Base-by-base conservation (phyloP, 2,888 invertebrate species). In the Rhodophaea formosa region DNA sequence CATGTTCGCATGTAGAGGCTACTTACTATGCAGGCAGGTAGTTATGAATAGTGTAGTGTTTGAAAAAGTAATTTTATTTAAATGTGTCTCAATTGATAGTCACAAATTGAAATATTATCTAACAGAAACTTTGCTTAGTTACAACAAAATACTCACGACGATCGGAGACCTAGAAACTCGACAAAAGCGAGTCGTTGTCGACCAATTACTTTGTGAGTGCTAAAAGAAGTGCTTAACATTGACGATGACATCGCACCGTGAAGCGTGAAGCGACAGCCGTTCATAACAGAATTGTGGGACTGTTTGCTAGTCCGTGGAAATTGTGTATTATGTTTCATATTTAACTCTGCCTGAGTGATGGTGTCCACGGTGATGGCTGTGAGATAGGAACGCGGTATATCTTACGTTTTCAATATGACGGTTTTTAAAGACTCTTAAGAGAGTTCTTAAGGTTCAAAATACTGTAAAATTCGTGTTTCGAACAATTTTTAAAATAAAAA, bases 221-320 rank as follows among this genome's bases (percentile, higher is more conserved):
- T 51, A 51, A 51, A 23, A 23, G 16, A 46, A 46, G 16, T 43
- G 43, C 23, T 17, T 46, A 39, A 29, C 46, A 23, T n/a, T 46
- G 46, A 46, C 29, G 47, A 47, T n/a, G n/a, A n/a, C n/a, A n/a
- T 29, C n/a, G 59, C 64, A 61, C 62, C 65, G 59, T 55, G 51
- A 55, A 70, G 70, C 74, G 67, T 75, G 75, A 75, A 75, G 72
- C 72, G 74, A 75, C 74, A 71, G 63, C 64, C 63, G 62, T 65
- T 65, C 53, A 67, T 67, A 69, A 23, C 23, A 23, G 29, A 12
- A 29, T 7, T 46, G 46, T 46, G 47, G 2, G 29, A 23, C 46
- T 23, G 39, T 39, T 12, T 39, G 39, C 39, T 39, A 2, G 12
- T 10, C 39, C 39, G 12, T 39, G 39, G 39, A 39, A 39, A 39